Base-by-base conservation (phyloP, 2,113 vertebrate genomes). In the Neotragus pygmaeus region DNA sequence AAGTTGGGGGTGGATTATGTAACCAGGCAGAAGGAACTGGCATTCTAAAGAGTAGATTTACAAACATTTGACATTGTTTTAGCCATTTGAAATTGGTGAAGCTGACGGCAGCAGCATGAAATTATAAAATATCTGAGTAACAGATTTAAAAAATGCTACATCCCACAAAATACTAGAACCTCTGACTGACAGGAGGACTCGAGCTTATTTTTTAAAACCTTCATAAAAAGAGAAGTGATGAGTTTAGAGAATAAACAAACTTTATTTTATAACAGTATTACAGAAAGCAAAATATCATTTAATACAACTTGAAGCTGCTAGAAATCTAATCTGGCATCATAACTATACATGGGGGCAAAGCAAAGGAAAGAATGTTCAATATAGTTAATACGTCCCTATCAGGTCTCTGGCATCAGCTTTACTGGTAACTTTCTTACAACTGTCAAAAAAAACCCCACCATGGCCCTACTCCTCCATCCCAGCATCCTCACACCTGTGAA, bases 201-300 rank as follows among this genome's bases (percentile, higher is more conserved):
- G 10, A 64, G 45, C 36, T 96, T 58, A 88, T 88, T 57, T 96
- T 77, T 88, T 25, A 33, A 70, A 90, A 91, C 12, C 33, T 30
- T 92, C 94, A 78, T 83, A 87, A 53, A 93, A 96, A 92, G 66
- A 96, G 43, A 97, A 87, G n/a, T 23, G 55, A 62, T 53, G 92
- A 92, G 57, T 97, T 97, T 98, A 98, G 98, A 99, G 99, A 99
- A 99, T 99, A 99, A 99, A 99, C 99, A 99, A 99, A 99, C 98
- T 99, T 99, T 99, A 99, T 99, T 99, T 99, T 97, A 98, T 99
- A 99, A 99, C 99, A 99, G 99, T 99, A 99, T 99, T 99, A 99
- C 99, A 99, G 98, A 98, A 98, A 99, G 98, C 96, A 99, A 99
- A 99, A 98, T 98, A 98, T 98, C 98, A 98, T 98, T 99, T 99